Base-by-base conservation (phyloP, 2,888 invertebrate genomes). In the Andricus curvator region DNA sequence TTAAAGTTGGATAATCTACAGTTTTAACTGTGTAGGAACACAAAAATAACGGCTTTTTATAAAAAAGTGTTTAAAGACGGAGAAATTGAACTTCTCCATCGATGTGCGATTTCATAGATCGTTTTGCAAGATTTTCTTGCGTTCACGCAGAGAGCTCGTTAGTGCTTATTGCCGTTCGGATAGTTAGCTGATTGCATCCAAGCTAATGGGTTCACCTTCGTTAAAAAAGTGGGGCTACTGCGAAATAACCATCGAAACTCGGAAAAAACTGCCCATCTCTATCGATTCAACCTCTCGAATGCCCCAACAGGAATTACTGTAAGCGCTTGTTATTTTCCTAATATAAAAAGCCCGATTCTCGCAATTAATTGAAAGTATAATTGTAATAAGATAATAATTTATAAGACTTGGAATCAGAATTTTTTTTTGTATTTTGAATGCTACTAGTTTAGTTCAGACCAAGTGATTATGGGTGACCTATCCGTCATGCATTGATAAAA, bases 171-270 rank as follows among this genome's bases (percentile, higher is more conserved):
- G 80, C 78, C 29, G 15, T 60, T 62, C 80, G 70, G 79, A 79
- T 85, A 83, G 83, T 86, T 83, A 85, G 84, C 81, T 85, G 85
- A 86, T 86, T 86, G 85, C 83, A 80, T 84, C 79, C 81, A 78
- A 44, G 83, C 81, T 84, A 85, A 86, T 84, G 85, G 83, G 76
- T 82, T 82, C 83, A 74, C 79, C 62, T 84, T 85, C 85, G 84
- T 84, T 86, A 83, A 84, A 85, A 85, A 80, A 56, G 65, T 78
- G 76, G 62, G 62, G 68, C 60, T 78, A 78, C 77, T n/a, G 56
- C 77, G 80, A 79, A 86, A 83, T 83, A 77, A 77, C 76, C 78
- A 70, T 65, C 37, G 33, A 67, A 67, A 66, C 51, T 41, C 13
- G 13, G 56, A 60, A 56, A 51, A 74, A 74, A 74, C 20, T n/a